Percentiles rank a stretch among this genome's conserved stretches.
Conservation (phyloP, 2,113 vertebrate species). For the Sinosuthora webbiana region DNA sequence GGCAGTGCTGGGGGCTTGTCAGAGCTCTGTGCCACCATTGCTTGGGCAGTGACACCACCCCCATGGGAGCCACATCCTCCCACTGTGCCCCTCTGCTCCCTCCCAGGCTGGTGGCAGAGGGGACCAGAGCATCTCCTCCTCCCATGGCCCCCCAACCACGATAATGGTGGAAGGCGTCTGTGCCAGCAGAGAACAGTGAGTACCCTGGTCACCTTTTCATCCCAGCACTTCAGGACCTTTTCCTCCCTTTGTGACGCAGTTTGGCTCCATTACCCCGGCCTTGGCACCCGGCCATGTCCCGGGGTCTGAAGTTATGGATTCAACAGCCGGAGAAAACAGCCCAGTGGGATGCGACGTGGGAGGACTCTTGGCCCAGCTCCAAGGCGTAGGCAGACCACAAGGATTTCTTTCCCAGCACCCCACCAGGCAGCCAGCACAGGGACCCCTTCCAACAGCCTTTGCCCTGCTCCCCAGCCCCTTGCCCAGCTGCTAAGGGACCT, state of each 20-base stretch:
- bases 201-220: conserved; percentile 40
- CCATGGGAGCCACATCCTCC: fast-evolving
- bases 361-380: conserved; percentile 40
- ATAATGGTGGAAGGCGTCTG: fast-evolving
- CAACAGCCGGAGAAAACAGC: conserved; percentile 50
- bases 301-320: conserved; percentile 61
- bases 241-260: conserved; percentile 66
- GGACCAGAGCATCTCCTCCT: background rate
- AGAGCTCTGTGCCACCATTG: background rate
- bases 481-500: background rate
- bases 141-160: fast-evolving
- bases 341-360: conserved; percentile 9
- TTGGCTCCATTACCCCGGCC: background rate
- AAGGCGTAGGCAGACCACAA: conserved; percentile 31
- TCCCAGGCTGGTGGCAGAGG: background rate
- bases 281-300: conserved; percentile 19
- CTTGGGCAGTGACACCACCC: background rate
- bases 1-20: background rate
- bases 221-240: conserved; percentile 41
- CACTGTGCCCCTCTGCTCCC: background rate
- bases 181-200: background rate
- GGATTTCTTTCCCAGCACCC: conserved; percentile 27
- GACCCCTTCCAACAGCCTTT: background rate
- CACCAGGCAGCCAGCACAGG: background rate
- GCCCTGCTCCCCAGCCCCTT: background rate